phyloP scores from a whole-genome alignment of 2,797 vertebrate species.

The Hoplostethus mediterraneus region DNA sequence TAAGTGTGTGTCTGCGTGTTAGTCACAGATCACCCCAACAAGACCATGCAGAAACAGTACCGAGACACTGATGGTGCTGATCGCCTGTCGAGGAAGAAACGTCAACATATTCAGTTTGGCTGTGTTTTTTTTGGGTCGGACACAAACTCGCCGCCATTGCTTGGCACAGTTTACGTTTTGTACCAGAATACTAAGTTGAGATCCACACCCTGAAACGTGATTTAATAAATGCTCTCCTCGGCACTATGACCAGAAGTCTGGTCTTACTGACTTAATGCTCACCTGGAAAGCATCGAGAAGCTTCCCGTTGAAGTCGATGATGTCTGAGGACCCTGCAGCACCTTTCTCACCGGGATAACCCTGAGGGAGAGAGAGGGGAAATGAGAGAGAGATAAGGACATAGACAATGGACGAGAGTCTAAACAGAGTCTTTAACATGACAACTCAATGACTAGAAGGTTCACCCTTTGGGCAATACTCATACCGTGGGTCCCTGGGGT shows the following conservation, averaged over 20 bases:
- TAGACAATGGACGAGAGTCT: background rate
- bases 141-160: background rate
- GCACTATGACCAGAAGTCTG: constrained; percentile 21
- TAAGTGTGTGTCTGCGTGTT: constrained; percentile 45
- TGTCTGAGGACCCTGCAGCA: constrained; percentile 86
- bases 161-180: constrained; percentile 12
- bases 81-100: constrained; percentile 79
- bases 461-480: constrained; percentile 16
- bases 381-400: background rate
- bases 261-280: constrained; percentile 30
- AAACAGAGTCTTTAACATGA: background rate
- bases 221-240: constrained; percentile 1
- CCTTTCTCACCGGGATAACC: constrained; percentile 91
- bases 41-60: constrained; percentile 77
- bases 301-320: constrained; percentile 91
- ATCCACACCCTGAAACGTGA: background rate
- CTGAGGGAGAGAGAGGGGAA: constrained; percentile 67
- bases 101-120: constrained; percentile 50
- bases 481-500: constrained; percentile 74
- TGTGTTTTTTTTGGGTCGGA: background rate
- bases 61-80: constrained; percentile 84
- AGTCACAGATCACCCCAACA: constrained; percentile 65
- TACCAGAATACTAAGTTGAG: constrained; percentile 4
- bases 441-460: background rate
- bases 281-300: constrained; percentile 93